Base-by-base conservation (phyloP, 2,113 vertebrate species). In the Scomber colias region DNA sequence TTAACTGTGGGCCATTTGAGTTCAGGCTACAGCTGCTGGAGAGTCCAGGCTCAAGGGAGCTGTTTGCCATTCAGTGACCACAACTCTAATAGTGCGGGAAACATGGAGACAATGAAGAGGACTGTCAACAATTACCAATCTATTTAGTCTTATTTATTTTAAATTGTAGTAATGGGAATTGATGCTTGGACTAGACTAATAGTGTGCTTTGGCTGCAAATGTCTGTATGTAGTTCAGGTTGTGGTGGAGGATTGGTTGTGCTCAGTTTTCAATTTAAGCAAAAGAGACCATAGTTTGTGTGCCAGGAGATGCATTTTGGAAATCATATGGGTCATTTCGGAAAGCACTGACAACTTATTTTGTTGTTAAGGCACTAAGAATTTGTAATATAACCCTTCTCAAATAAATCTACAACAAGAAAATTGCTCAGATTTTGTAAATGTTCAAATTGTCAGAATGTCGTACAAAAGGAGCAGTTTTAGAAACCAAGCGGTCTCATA, bases 31-130 rank as follows among this genome's bases (percentile, higher is more conserved):
- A 85, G 79, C 85, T 84, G 90, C 75, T 54, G 24, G 68, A 67
- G 67, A 54, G 75, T 60, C 40, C 55, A 83, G 71, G 84, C 89
- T 86, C 71, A 66, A 77, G 90, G 88, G 89, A 80, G 24, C 77
- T 78, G 79, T 77, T 64, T 75, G 11, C 50, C 35, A 68, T 74
- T 90, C 83, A 89, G 71, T 81, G 81, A 87, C 82, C 88, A 76
- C 21, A 49, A 30, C 71, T 76, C 77, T 40, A 3, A 69, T 74
- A 61, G 2, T 76, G 46, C 75, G 4, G 68, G 14, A 56, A 79
- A 82, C 68, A 67, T 50, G 27, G 35, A 65, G 21, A 71, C 73
- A 53, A 63, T 59, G 69, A 78, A 50, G 40, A n/a, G 40, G 61
- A 65, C 75, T 77, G 71, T 54, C 77, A 66, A 31, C 71, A 17